These are phyloP conservation scores for Anableps anableps DNA, from an alignment of 2,797 vertebrate species.

Conservation along the genomic window DNA sequence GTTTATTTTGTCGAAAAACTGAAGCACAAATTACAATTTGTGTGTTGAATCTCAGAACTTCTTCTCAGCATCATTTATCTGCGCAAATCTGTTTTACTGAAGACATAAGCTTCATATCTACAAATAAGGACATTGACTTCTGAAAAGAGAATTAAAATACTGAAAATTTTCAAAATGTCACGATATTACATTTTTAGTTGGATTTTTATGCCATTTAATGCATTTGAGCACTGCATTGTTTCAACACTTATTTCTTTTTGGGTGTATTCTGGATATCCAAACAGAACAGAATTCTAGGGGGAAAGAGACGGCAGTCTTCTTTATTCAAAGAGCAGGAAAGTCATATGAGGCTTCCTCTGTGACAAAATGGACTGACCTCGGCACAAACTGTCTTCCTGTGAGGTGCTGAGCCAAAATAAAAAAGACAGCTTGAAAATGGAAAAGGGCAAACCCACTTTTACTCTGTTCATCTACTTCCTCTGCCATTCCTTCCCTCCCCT, in stretches of 20 bases:
- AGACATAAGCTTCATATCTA: background rate
- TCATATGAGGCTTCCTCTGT: slow-evolving; percentile 76
- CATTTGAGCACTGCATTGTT: background rate
- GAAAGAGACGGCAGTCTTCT: slow-evolving; percentile 53
- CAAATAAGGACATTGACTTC: background rate
- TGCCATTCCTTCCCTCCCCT: slow-evolving; percentile 47
- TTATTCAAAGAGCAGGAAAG: slow-evolving; percentile 77
- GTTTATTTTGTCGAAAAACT: background rate
- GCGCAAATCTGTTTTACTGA: background rate
- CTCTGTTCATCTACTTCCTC: slow-evolving; percentile 64
- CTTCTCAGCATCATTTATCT: background rate
- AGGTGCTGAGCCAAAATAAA: slow-evolving; percentile 55
- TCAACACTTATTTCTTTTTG: slow-evolving; percentile 2
- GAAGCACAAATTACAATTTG: background rate
- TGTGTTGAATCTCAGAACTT: background rate
- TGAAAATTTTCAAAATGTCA: background rate
- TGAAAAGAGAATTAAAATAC: background rate
- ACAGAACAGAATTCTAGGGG: slow-evolving; percentile 46
- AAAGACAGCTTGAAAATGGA: slow-evolving; percentile 52
- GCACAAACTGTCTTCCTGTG: slow-evolving; percentile 65
- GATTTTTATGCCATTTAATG: background rate
- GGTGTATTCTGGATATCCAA: slow-evolving; percentile 64
- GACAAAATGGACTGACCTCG: slow-evolving; percentile 64
- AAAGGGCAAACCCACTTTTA: slow-evolving; percentile 59
- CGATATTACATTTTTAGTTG: background rate